A percentile compares a stretch with the other conserved stretches of the same genome.
Conservation (phyloP, 2,888 invertebrate genomes). For the Malachius bipustulatus region DNA sequence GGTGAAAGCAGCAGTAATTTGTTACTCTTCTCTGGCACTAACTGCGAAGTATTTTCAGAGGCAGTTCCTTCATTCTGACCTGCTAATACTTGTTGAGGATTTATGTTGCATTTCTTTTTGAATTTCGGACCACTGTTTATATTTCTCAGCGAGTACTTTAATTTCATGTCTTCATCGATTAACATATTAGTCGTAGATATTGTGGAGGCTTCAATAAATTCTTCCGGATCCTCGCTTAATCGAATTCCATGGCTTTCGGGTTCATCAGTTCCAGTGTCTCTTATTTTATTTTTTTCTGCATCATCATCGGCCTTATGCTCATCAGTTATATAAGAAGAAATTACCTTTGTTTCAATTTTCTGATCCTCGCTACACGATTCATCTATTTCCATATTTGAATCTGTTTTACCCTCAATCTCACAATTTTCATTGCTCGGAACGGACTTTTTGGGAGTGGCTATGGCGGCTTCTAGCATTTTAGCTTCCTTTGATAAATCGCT, state of each 20-base stretch:
- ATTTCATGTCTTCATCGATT: neutral
- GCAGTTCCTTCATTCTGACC: slow-evolving; percentile 8
- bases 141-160: slow-evolving; percentile 16
- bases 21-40: slow-evolving; percentile 17
- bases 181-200: neutral
- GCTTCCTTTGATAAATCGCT: slow-evolving; percentile 13
- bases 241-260: slow-evolving; percentile 4
- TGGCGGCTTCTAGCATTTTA: slow-evolving; percentile 14
- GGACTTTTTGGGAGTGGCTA: slow-evolving; percentile 14
- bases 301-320: slow-evolving; percentile 10
- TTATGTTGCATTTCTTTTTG: slow-evolving; percentile 26
- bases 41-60: slow-evolving; percentile 10
- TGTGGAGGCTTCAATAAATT: no score
- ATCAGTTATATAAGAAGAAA: slow-evolving; percentile 14
- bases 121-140: slow-evolving; percentile 20
- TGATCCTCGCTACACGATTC: slow-evolving; percentile 12
- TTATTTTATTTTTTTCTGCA: neutral
- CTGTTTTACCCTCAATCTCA: slow-evolving; percentile 5
- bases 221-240: neutral
- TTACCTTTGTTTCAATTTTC: slow-evolving; percentile 10
- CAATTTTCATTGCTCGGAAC: slow-evolving; percentile 6
- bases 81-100: slow-evolving; percentile 6
- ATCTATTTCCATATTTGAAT: slow-evolving; percentile 8
- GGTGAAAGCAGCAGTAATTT: slow-evolving; percentile 24
- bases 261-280: slow-evolving; percentile 1